phyloP scores from a whole-genome alignment of 2,113 vertebrate species.

The Salvelinus alpinus region DNA sequence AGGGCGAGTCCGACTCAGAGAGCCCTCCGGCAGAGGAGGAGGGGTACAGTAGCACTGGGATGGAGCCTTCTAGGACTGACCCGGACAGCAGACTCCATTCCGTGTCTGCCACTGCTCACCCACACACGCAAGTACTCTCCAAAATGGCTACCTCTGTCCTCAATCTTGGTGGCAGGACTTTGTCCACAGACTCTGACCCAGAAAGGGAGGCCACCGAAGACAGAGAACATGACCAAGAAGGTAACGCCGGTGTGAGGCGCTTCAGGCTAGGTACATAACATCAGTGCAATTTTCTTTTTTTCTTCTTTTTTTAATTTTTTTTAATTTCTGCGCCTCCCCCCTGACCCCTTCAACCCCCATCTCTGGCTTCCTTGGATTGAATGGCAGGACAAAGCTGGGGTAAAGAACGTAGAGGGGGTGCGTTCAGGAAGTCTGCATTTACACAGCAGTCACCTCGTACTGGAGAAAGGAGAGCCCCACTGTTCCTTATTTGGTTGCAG shows the following conservation, averaged over 20 bases:
- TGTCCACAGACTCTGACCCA: slow-evolving; percentile 54
- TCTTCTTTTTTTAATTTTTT: slow-evolving; percentile 47
- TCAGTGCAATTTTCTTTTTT: slow-evolving; percentile 31
- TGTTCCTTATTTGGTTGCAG: background rate
- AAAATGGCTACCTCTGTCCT: slow-evolving; percentile 25
- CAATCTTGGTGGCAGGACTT: slow-evolving; percentile 55
- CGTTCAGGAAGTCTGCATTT: slow-evolving; percentile 34
- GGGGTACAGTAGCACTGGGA: slow-evolving; percentile 33
- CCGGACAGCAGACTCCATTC: slow-evolving; percentile 28
- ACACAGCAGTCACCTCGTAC: slow-evolving; percentile 65
- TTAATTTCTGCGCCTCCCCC: slow-evolving; percentile 32
- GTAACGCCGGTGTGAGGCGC: slow-evolving; percentile 36
- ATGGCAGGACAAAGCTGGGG: slow-evolving; percentile 26
- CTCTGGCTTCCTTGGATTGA: slow-evolving; percentile 39
- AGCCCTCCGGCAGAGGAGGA: slow-evolving; percentile 75
- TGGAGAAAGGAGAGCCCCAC: slow-evolving; percentile 46
- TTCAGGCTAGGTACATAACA: slow-evolving; percentile 71
- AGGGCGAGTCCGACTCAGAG: slow-evolving; percentile 76
- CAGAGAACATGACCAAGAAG: slow-evolving; percentile 54
- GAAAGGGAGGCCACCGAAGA: slow-evolving; percentile 61
- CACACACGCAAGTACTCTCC: slow-evolving; percentile 12
- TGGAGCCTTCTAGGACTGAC: slow-evolving; percentile 42
- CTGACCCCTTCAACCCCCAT: slow-evolving; percentile 27
- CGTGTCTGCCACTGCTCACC: slow-evolving; percentile 21
- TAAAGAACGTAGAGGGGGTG: slow-evolving; percentile 5